Base-by-base conservation (phyloP, 2,113 vertebrate species). In the Grammomys surdaster region DNA sequence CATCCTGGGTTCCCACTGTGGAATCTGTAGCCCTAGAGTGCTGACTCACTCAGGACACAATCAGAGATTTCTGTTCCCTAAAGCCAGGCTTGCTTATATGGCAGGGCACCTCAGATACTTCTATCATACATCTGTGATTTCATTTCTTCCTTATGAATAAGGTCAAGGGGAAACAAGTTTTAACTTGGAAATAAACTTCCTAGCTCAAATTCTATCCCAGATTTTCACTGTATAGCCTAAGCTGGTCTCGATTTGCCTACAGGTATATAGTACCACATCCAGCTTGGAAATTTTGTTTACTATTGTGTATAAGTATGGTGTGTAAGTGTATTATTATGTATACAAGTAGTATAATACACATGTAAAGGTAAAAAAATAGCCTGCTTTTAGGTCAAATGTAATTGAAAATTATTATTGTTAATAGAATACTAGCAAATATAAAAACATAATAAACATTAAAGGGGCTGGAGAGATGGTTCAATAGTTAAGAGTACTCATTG, bases 171-270 rank as follows among this genome's bases (percentile, higher is more conserved):
- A 95, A 95, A 92, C 2, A 90, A 82, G 67, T 82, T 96, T 95
- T 89, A 13, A 87, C 56, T 93, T 43, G 95, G 13, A 96, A 98
- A 97, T 97, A 96, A 97, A 98, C 17, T 43, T 95, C 93, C 67
- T 70, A 94, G 17, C 43, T 88, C 54, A 95, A 93, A 90, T 63
- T 92, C 2, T 72, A 94, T 87, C 20, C 69, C 56, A 89, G 46
- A 2, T 54, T 75, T 54, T 73, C 54, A 88, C 87, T 60, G 4
- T 20, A 28, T 73, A 75, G 54, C n/a, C 70, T 31, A 58, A 40
- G 70, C 51, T 75, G 48, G 54, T 14, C 70, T 75, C 22, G 87
- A 73, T 31, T 43, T 54, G 36, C 58, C 24, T 43, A 28, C 67
- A 88, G 24, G 86, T 22, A 20, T 48, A 40, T 24, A 12, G 10